Base-by-base conservation (phyloP, 2,888 invertebrate species). In the Agapetus fuscipes region DNA sequence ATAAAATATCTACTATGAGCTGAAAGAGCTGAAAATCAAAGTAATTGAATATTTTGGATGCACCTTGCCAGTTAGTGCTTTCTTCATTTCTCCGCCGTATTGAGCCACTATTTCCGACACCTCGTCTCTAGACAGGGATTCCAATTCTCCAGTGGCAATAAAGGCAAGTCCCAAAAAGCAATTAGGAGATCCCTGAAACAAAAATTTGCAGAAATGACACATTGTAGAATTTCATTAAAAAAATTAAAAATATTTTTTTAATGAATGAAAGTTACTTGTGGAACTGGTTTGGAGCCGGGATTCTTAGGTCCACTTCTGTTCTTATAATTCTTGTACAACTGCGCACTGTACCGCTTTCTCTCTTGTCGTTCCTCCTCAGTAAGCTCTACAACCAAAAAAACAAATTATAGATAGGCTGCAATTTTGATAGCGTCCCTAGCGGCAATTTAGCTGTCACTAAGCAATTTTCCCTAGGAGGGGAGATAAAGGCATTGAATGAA, bases 121-220 rank as follows among this genome's bases (percentile, higher is more conserved):
- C 53, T 90, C 89, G 3, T 89, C 86, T 10, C 85, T 72, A 52
- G 90, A 89, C 49, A 94, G 67, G 0, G 90, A 90, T 54, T 94
- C 91, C 30, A 91, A 63, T 2, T 93, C 83, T 20, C 93, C 95
- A 26, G 91, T 93, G 35, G 90, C 62, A 3, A 88, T 57, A 54
- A 89, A 87, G 3, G 75, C 77, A 38, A 78, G 62, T 36, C 82
- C 78, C 34, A 72, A 72, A 2, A 89, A 61, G 55, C 88, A 88
- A 54, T 79, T 68, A 11, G 78, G 74, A 35, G 76, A 69, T 17
- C 87, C 87, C 80, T 83, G 48, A 17, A 59, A 54, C 44, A 48
- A 40, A 39, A 37, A 35, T 26, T 40, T 11, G 13, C 25, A 14
- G 3, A 30, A 16, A 4, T 28, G 5, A 7, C 4, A 28, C 4